These are phyloP conservation scores for Netelia melanura DNA, from an alignment of 2,888 invertebrate species.

Conservation along the genomic window DNA sequence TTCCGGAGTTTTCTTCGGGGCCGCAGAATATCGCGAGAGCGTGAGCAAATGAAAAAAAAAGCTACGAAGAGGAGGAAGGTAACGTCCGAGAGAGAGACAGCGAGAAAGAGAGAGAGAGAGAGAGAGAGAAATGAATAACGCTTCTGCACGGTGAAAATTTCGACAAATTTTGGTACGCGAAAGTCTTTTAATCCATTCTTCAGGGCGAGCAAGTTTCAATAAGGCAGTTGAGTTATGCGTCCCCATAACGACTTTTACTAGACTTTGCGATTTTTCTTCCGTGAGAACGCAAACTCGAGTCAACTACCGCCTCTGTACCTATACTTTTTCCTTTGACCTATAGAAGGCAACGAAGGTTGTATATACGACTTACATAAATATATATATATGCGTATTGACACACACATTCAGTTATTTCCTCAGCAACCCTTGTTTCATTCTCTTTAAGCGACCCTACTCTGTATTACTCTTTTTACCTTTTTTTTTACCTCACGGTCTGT, in stretches of 20 bases:
- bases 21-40: conserved; percentile 63
- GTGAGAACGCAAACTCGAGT: conserved; percentile 36
- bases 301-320: conserved; percentile 40
- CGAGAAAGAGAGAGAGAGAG: conserved; percentile 8
- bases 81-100: conserved; percentile 15
- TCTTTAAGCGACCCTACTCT: no score
- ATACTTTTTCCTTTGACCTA: conserved; percentile 30
- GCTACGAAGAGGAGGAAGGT: neutral
- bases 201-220: conserved; percentile 79
- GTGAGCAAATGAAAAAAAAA: conserved; percentile 34
- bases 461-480: no score
- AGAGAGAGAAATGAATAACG: conserved; percentile 74
- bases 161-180: conserved; percentile 78
- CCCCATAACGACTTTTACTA: conserved; percentile 77
- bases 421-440: no score
- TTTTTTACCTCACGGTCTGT: no score
- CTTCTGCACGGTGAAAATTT: conserved; percentile 73
- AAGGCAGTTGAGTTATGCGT: conserved; percentile 80
- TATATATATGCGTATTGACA: neutral
- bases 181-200: conserved; percentile 80
- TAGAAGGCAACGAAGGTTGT: no score
- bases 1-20: conserved; percentile 62
- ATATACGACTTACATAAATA: conserved; percentile 24
- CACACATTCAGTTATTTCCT: neutral
- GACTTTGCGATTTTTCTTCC: conserved; percentile 69